A percentile compares a stretch with the other conserved stretches of the same genome.
Evolutionary conservation across 2,888 invertebrate genomes (phyloP).

Genomic region (Arctia plantaginis): DNA sequence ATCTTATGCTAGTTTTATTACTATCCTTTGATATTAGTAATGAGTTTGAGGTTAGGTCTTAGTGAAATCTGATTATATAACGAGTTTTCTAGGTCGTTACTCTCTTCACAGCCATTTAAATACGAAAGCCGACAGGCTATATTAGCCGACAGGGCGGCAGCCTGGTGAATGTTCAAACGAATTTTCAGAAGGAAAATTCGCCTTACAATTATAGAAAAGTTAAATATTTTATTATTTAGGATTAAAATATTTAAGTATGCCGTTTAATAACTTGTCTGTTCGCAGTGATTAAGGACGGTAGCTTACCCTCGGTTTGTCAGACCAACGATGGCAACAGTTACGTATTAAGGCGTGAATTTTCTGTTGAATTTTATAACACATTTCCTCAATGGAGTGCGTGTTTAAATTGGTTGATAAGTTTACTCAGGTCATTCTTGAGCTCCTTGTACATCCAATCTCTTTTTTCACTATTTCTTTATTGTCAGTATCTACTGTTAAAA

Average conservation of each 20-base stretch:
- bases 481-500: too few relatives aligned
- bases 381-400: neutral
- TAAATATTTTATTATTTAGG: neutral
- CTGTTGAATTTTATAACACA: neutral
- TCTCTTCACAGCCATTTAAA: neutral
- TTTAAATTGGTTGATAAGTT: neutral
- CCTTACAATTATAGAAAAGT: neutral
- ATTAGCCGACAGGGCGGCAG: neutral
- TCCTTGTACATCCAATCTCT: neutral
- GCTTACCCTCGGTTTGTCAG: neutral
- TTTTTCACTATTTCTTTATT: too few relatives aligned
- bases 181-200: neutral
- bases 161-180: neutral
- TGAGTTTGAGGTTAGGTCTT: slow-evolving; percentile 8
- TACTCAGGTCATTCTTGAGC: neutral
- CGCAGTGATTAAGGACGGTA: neutral
- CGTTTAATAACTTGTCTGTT: neutral
- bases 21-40: neutral
- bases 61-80: slow-evolving; percentile 12
- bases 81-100: slow-evolving; percentile 10
- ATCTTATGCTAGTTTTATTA: neutral
- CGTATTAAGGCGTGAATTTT: neutral
- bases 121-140: slow-evolving; percentile 8
- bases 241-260: neutral
- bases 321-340: neutral